Conservation (phyloP, 1,140 invertebrate genomes). For the Portunus trituberculatus region DNA sequence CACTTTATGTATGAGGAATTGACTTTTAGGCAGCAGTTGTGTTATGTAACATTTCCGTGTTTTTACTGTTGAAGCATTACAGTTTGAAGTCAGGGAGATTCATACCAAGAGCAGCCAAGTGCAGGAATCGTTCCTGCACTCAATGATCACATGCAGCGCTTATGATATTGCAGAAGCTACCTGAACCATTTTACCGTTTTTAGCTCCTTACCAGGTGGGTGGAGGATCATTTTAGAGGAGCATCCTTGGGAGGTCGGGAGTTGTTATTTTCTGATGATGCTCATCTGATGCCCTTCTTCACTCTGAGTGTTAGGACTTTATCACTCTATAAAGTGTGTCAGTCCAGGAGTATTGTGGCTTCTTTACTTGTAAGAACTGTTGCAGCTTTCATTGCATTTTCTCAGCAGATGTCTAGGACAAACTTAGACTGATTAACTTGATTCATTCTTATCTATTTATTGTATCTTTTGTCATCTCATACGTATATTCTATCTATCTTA, state of each 20-base stretch:
- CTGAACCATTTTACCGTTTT: slow-evolving; percentile 61
- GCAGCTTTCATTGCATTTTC: neutral
- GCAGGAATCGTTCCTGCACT: slow-evolving; percentile 41
- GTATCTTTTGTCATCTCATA: neutral
- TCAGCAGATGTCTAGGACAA: neutral
- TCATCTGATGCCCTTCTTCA: neutral
- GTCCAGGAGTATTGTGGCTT: neutral
- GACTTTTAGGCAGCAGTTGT: slow-evolving; percentile 67
- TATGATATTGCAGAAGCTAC: slow-evolving; percentile 68
- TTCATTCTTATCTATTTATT: slow-evolving; percentile 17
- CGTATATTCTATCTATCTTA: neutral
- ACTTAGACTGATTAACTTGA: slow-evolving; percentile 14
- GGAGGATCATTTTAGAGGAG: slow-evolving; percentile 58
- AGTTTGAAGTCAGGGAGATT: slow-evolving; percentile 73
- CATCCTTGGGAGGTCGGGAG: neutral
- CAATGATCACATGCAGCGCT: slow-evolving; percentile 68
- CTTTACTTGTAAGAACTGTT: neutral
- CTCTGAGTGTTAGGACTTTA: neutral
- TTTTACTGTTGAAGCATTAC: slow-evolving; percentile 65
- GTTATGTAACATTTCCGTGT: slow-evolving; percentile 65
- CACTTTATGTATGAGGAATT: slow-evolving; percentile 61
- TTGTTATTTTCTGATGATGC: neutral
- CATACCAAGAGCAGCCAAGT: slow-evolving; percentile 69
- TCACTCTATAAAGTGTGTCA: neutral
- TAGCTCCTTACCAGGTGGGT: slow-evolving; percentile 63